Evolutionary conservation across 2,888 invertebrate species (phyloP).

Genomic region (Synanthedon andrenaeformis): DNA sequence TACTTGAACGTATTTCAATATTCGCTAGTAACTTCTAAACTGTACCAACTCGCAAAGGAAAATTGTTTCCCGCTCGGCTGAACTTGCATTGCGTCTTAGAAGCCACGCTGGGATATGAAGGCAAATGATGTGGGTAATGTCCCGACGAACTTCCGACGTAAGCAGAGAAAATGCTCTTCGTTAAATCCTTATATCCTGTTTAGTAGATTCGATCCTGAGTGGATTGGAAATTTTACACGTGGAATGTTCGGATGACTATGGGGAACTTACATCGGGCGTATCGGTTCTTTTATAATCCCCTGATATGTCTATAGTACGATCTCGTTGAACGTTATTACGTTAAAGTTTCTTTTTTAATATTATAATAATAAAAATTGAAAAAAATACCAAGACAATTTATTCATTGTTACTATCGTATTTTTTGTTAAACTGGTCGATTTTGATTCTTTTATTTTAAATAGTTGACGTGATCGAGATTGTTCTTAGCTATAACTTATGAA

Average conservation of each 20-base stretch:
- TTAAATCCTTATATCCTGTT: not conserved
- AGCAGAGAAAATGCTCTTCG: not conserved
- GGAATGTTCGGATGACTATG: not conserved
- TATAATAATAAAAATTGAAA: no score
- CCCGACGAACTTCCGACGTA: conserved; percentile 3
- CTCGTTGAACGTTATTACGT: no score
- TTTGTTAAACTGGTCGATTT: no score
- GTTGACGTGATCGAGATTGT: no score
- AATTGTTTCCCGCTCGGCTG: conserved; percentile 19
- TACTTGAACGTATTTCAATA: not conserved
- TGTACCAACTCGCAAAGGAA: conserved; percentile 11
- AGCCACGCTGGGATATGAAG: conserved; percentile 16
- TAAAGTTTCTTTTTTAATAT: no score
- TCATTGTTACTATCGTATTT: no score
- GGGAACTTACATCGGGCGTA: no score
- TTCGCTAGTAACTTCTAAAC: not conserved
- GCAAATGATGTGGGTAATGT: conserved; percentile 18
- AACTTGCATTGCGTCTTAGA: conserved; percentile 19
- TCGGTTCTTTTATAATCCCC: not conserved
- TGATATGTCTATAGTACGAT: not conserved
- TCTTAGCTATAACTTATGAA: no score
- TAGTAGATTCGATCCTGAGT: not conserved
- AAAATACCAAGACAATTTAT: no score
- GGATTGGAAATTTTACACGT: not conserved
- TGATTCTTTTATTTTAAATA: no score